These are phyloP conservation scores for Aspidapion aeneum DNA, from an alignment of 2,888 invertebrate species.

Conservation along the genomic window DNA sequence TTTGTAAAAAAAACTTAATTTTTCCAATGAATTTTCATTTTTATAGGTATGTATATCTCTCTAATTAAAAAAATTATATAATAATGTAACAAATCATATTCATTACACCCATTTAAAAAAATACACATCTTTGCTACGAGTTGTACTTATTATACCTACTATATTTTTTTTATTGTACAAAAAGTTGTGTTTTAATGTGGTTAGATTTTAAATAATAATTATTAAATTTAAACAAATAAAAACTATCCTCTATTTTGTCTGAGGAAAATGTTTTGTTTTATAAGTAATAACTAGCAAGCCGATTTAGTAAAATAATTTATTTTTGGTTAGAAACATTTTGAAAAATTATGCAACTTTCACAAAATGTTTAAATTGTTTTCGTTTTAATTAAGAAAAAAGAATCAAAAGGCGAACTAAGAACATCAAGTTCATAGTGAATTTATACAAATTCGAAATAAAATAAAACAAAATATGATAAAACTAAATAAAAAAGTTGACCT, in stretches of 20 bases:
- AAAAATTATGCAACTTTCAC: too few species aligned
- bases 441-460: too few species aligned
- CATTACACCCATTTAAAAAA: slow-evolving; percentile 27
- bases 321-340: too few species aligned
- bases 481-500: too few species aligned
- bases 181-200: slow-evolving; percentile 55
- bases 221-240: not conserved
- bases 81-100: not conserved
- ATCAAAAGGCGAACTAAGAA: too few species aligned
- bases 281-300: too few species aligned
- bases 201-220: slow-evolving; percentile 37
- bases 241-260: slow-evolving; percentile 32
- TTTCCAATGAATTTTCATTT: slow-evolving; percentile 9
- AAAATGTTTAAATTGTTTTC: too few species aligned
- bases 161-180: slow-evolving; percentile 60
- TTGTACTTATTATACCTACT: slow-evolving; percentile 60
- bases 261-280: slow-evolving; percentile 28
- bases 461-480: too few species aligned
- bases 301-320: too few species aligned
- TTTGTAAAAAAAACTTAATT: too few species aligned
- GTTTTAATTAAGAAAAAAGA: too few species aligned
- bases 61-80: slow-evolving; percentile 2
- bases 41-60: slow-evolving; percentile 25
- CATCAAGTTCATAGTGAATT: too few species aligned
- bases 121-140: slow-evolving; percentile 62